These are phyloP conservation scores for Cosmia trapezina DNA, from an alignment of 2,888 invertebrate species.

Conservation along the genomic window DNA sequence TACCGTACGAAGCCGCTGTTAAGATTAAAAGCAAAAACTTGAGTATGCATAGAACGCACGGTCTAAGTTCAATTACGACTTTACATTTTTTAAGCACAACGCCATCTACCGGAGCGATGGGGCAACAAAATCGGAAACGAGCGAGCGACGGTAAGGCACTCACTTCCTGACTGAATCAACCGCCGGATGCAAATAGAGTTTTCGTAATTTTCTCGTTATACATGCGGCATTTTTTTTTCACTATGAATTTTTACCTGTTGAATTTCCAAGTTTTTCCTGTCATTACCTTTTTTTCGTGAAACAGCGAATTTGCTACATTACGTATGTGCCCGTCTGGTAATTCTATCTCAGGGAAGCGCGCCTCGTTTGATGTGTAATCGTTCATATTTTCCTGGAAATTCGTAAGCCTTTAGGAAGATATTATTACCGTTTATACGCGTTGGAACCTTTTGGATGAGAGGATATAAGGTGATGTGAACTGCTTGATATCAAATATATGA, in stretches of 20 bases:
- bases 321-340: slow-evolving; percentile 26
- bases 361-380: slow-evolving; percentile 59
- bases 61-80: slow-evolving; percentile 10
- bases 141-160: slow-evolving; percentile 65
- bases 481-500: neutral
- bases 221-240: slow-evolving; percentile 56
- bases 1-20: slow-evolving; percentile 25
- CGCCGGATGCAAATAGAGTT: slow-evolving; percentile 75
- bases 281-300: slow-evolving; percentile 19
- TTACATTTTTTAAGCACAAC: slow-evolving; percentile 51
- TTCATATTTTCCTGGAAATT: slow-evolving; percentile 42
- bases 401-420: slow-evolving; percentile 20
- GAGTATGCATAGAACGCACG: slow-evolving; percentile 30
- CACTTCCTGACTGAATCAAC: slow-evolving; percentile 74
- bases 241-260: slow-evolving; percentile 72
- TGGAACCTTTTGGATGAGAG: neutral
- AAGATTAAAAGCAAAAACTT: slow-evolving; percentile 42
- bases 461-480: neutral
- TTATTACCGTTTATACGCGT: slow-evolving; percentile 30
- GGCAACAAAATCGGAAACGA: slow-evolving; percentile 69
- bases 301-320: slow-evolving; percentile 39
- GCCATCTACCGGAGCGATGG: slow-evolving; percentile 58
- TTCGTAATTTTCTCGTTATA: slow-evolving; percentile 74
- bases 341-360: slow-evolving; percentile 36
- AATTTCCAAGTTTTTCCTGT: slow-evolving; percentile 59